Base-by-base conservation (phyloP, 2,113 vertebrate species). In the Casuarius casuarius region DNA sequence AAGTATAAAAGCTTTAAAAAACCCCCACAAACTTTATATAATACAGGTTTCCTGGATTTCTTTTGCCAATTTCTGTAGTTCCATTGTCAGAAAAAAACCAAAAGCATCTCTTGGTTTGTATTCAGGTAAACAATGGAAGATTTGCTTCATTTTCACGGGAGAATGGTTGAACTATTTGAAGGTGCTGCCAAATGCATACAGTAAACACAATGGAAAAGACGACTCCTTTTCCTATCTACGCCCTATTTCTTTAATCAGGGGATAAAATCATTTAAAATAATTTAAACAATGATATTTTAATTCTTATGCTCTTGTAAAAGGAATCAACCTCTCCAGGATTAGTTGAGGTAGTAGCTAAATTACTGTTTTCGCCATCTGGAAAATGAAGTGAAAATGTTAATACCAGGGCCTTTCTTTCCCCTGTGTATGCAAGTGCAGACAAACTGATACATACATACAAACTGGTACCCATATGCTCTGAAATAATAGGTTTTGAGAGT, bases 371-470 rank as follows among this genome's bases (percentile, higher is more conserved):
- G 67, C 23, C 59, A 62, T 54, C 38, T 49, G n/a, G 28, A 59
- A 65, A 72, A 40, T 74, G 51, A 40, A 20, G 49, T 40, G 19
- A 40, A 66, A 48, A 62, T 35, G 48, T 12, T 35, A 71, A 26
- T 78, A 26, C 13, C 10, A 25, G 75, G 59, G 56, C 23, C 59
- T 78, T 73, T 70, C 40, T 25, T n/a, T 82, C 26, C 77, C 9
- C 5, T 29, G 38, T 0, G 1, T 61, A 13, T 13, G 16, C 0
- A 0, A 59, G 20, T 77, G 54, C 59, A 68, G 61, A 40, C 17
- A 20, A 33, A 59, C 29, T 4, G 17, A 52, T 26, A 35, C 7
- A 35, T 10, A 48, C 26, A 48, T 42, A 59, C 51, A 72, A 66
- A 58, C 51, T 54, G 52, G 9, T 80, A 42, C 9, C 78, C 10